Conservation (phyloP, 2,797 vertebrate genomes). For the Muraenolepis orangiensis region DNA sequence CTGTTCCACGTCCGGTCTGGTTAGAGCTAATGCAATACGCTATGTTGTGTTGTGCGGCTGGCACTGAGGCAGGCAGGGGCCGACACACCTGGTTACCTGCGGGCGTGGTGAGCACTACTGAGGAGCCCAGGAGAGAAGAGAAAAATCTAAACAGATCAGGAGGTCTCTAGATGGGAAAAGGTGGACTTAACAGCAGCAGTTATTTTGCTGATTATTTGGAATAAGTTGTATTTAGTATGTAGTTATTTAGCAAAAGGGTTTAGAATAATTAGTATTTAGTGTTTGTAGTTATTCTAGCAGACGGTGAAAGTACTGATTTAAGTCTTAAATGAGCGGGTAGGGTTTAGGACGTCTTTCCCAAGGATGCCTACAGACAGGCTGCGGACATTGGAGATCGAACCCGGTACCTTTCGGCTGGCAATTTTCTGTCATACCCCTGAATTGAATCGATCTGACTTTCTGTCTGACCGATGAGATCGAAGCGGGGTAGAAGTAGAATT, state of each 20-base stretch:
- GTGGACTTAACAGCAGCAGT: no score
- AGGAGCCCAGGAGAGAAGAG: not conserved
- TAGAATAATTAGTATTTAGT: no score
- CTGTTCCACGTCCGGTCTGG: constrained; percentile 52
- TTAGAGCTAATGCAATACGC: constrained; percentile 52
- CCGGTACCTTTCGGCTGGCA: not conserved
- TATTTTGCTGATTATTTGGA: no score
- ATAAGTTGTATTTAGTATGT: no score
- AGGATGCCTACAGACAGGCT: no score
- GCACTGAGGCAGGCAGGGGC: constrained; percentile 33
- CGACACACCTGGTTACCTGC: constrained; percentile 36
- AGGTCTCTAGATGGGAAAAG: no score
- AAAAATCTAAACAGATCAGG: not conserved
- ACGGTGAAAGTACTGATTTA: no score
- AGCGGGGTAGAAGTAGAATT: not conserved
- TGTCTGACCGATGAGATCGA: not conserved
- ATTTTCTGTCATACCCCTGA: not conserved
- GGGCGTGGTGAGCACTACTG: not conserved
- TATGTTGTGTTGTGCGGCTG: constrained; percentile 32
- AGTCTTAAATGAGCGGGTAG: no score
- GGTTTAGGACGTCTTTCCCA: no score
- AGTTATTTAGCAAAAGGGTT: no score
- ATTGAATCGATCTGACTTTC: not conserved
- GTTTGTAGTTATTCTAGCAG: no score
- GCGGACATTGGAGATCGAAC: not conserved